A percentile compares a stretch with the other conserved stretches of the same genome.
Conservation (phyloP, 2,888 invertebrate genomes). For the Ophonus ardosiacus region DNA sequence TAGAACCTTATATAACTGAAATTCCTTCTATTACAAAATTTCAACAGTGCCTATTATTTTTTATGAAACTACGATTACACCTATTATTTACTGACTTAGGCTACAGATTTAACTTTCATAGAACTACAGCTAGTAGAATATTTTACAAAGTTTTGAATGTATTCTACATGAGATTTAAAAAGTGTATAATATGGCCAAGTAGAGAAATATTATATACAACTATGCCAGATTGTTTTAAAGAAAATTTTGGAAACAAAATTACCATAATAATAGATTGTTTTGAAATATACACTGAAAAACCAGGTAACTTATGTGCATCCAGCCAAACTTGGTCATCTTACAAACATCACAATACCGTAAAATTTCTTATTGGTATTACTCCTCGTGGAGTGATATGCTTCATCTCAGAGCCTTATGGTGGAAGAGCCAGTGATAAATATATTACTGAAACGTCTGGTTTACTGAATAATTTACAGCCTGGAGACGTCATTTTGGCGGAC, state of each 20-base stretch:
- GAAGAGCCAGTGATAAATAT: conserved; percentile 57
- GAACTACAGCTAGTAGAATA: too few species aligned
- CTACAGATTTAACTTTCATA: too few species aligned
- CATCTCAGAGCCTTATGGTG: conserved; percentile 58
- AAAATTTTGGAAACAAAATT: conserved; percentile 56
- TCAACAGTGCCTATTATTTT: too few species aligned
- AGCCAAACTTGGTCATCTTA: conserved; percentile 63
- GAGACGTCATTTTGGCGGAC: conserved; percentile 66
- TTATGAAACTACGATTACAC: too few species aligned
- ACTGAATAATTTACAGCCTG: conserved; percentile 50
- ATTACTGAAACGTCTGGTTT: conserved; percentile 43
- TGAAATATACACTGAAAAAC: conserved; percentile 46
- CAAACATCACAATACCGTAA: conserved; percentile 64
- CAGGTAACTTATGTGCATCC: conserved; percentile 33
- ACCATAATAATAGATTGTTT: background rate
- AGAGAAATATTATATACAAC: too few species aligned
- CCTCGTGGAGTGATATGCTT: too few species aligned
- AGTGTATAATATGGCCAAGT: too few species aligned
- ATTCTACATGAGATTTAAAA: too few species aligned
- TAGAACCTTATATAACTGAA: background rate
- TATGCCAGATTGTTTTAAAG: conserved; percentile 31
- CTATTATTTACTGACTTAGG: too few species aligned
- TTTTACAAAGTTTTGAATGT: too few species aligned
- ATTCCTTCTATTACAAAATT: too few species aligned
- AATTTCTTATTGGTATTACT: conserved; percentile 65